Evolutionary conservation across 2,888 invertebrate species (phyloP).

Genomic region (Ecdyonurus torrentis): DNA sequence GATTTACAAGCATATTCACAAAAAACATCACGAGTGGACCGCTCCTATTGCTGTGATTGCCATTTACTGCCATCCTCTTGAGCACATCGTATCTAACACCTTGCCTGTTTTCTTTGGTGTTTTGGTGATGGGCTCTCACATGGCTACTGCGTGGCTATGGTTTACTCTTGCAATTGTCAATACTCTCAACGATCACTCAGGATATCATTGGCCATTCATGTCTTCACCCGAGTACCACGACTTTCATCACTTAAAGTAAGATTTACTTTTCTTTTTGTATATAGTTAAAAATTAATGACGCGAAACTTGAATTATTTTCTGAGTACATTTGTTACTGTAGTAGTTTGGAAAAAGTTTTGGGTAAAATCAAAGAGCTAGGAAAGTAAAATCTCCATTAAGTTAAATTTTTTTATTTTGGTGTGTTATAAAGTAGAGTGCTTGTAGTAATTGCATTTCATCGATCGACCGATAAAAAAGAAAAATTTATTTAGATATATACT

Average conservation of each 20-base stretch:
- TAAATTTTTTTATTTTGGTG: too few relatives aligned
- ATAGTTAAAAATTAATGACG: too few relatives aligned
- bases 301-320: too few relatives aligned
- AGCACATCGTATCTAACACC: constrained; percentile 30
- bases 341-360: too few relatives aligned
- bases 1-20: constrained; percentile 33
- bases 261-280: too few relatives aligned
- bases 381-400: too few relatives aligned
- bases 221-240: constrained; percentile 35
- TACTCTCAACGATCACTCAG: constrained; percentile 33
- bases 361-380: too few relatives aligned
- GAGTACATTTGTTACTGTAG: too few relatives aligned
- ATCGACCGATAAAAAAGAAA: too few relatives aligned
- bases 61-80: constrained; percentile 31
- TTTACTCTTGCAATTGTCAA: constrained; percentile 26
- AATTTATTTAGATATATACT: too few relatives aligned
- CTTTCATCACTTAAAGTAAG: constrained; percentile 34
- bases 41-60: constrained; percentile 31
- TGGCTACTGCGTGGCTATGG: constrained; percentile 25
- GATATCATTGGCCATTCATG: constrained; percentile 34
- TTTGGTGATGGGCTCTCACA: constrained; percentile 23
- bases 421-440: too few relatives aligned
- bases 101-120: constrained; percentile 27
- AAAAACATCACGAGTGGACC: constrained; percentile 36
- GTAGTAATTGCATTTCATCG: too few relatives aligned